Base-by-base conservation (phyloP, 1,140 invertebrate genomes). In the Pteromalus puparum region DNA sequence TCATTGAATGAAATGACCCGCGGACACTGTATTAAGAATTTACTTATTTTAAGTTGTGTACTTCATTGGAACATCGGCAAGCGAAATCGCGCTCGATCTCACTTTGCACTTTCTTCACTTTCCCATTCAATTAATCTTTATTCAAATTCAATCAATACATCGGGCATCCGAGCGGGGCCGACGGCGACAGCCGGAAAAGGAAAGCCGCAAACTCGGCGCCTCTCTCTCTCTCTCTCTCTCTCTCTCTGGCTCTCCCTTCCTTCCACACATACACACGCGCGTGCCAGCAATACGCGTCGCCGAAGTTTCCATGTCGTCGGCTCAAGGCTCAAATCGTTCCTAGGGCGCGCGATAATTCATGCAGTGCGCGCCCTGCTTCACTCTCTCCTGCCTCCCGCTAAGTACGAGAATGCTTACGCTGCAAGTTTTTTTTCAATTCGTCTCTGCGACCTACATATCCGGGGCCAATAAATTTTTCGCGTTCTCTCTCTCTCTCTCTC, bases 391-490 rank as follows among this genome's bases (percentile, higher is more conserved):
- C 28, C 67, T 70, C 67, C 26, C 9, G n/a, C 24, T 12, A 30
- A 70, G 9, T 18, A 34, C 38, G 1, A 82, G 21, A 67, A 82
- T 67, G 81, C 81, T 82, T 75, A 67, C 81, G 48, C 53, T 42
- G 81, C 81, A 82, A 72, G 21, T 81, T 81, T 81, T 81, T 81
- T 73, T 81, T 73, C 26, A 53, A 30, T 38, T 34, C 78, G 30
- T 30, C 67, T 15, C 68, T 13, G 26, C 26, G 70, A 73, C 80
- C 80, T 73, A 81, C 42, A 81, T 81, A 73, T 24, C 26, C 38
- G 24, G 5, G 78, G 80, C 42, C 18, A 61, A 81, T 80, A 46
- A 80, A 80, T 81, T 81, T 48, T 18, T 30, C 38, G 7, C 61
- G 9, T 7, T 68, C 15, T 15, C 74, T 28, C 26, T n/a, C 9